phyloP scores from a whole-genome alignment of 53 echinoderm and acorn worm genomes.

The Crossaster papposus region DNA sequence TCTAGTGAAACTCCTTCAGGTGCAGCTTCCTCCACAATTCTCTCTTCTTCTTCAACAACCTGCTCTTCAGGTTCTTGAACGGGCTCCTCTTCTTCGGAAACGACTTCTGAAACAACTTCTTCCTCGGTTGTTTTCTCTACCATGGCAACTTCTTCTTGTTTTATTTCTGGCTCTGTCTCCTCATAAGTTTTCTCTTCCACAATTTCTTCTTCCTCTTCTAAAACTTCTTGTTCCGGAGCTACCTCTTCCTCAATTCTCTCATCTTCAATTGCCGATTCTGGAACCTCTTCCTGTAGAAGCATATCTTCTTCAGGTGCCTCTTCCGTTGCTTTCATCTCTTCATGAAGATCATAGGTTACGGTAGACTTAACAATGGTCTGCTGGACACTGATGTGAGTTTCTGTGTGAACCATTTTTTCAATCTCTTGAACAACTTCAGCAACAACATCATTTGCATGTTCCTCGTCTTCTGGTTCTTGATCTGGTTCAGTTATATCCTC shows the following conservation, averaged over 20 bases:
- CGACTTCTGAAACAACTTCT: conserved; percentile 22
- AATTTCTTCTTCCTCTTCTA: conserved; percentile 52
- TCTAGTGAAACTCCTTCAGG: background rate
- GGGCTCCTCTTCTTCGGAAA: no score
- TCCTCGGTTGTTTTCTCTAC: conserved; percentile 49
- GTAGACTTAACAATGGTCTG: conserved; percentile 59
- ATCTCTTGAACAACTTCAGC: conserved; percentile 6
- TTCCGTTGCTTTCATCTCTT: background rate
- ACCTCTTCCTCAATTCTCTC: conserved; percentile 65
- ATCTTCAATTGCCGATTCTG: conserved; percentile 17
- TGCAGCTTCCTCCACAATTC: no score
- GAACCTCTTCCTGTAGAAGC: conserved; percentile 24
- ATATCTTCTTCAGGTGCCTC: background rate
- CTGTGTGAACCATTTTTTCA: conserved; percentile 33
- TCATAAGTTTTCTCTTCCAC: conserved; percentile 40
- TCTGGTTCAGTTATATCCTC: conserved; percentile 28
- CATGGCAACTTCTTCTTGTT: conserved; percentile 16
- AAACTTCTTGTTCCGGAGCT: conserved; percentile 65
- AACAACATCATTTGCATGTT: background rate
- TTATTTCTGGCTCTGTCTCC: no score
- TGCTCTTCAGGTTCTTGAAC: conserved; percentile 15
- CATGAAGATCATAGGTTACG: conserved; percentile 18
- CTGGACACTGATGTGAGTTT: conserved; percentile 48
- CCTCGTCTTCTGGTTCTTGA: background rate
- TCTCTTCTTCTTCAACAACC: no score